Conservation (phyloP, 1,140 invertebrate genomes). For the Camponotus pennsylvanicus region DNA sequence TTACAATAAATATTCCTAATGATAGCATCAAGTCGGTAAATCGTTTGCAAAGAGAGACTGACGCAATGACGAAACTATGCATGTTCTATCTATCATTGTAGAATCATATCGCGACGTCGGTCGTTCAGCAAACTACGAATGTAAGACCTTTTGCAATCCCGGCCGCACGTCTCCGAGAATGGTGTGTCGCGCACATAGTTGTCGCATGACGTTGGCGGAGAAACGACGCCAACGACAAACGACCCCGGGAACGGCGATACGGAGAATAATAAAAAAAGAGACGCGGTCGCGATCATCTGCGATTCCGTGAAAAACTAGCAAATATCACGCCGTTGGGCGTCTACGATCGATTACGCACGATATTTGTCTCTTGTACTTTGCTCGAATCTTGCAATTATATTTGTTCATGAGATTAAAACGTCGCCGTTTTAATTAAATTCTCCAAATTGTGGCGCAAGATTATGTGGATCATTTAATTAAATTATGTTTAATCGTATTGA, state of each 20-base stretch:
- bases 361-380: no score
- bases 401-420: not conserved
- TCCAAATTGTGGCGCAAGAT: not conserved
- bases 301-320: conserved; percentile 54
- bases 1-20: not conserved
- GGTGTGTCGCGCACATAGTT: conserved; percentile 68
- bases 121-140: conserved; percentile 43
- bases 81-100: conserved; percentile 3
- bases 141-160: conserved; percentile 68
- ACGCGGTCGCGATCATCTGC: conserved; percentile 43
- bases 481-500: not conserved
- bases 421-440: not conserved
- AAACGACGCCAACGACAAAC: conserved; percentile 50
- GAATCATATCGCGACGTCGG: conserved; percentile 5
- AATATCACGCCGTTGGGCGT: conserved; percentile 4
- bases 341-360: conserved; percentile 11
- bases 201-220: conserved; percentile 69
- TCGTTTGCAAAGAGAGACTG: not conserved
- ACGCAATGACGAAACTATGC: conserved; percentile 39
- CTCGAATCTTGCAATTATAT: not conserved
- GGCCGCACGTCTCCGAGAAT: conserved; percentile 57
- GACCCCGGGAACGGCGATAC: conserved; percentile 42
- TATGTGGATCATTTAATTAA: not conserved
- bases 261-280: conserved; percentile 53
- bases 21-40: not conserved